Percentiles rank a stretch among this genome's conserved stretches.
Evolutionary conservation across 2,888 invertebrate species (phyloP).

Genomic region (Thymelicus lineola): DNA sequence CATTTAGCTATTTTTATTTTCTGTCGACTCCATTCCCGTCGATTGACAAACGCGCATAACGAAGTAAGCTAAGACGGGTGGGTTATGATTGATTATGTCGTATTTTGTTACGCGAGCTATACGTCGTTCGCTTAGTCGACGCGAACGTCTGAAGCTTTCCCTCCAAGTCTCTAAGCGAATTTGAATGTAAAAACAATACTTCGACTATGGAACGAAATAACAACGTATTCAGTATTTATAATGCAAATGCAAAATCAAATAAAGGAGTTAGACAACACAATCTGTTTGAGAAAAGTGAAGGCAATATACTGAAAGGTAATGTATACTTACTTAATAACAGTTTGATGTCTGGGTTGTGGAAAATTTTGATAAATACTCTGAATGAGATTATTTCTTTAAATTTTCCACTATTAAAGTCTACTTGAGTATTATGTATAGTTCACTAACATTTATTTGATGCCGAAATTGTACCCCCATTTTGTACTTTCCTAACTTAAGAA

Average conservation of each 20-base stretch:
- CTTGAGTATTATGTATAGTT: too few species aligned
- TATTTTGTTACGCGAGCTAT: conserved; percentile 68
- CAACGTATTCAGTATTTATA: conserved; percentile 56
- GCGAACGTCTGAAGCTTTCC: conserved; percentile 19
- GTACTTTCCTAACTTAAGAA: too few species aligned
- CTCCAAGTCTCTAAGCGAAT: conserved; percentile 24
- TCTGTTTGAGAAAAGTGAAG: conserved; percentile 53
- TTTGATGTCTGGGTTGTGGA: too few species aligned
- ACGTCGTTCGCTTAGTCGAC: conserved; percentile 42
- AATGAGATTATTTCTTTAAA: too few species aligned
- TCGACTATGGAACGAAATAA: conserved; percentile 51
- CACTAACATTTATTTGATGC: too few species aligned
- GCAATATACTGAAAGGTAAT: conserved; percentile 37
- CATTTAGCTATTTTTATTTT: neutral
- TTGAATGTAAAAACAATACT: conserved; percentile 45
- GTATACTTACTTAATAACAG: conserved; percentile 14
- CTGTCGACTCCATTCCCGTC: conserved; percentile 58
- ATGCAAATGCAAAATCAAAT: conserved; percentile 55
- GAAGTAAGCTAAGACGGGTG: conserved; percentile 69
- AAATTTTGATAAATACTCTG: too few species aligned
- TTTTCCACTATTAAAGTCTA: too few species aligned
- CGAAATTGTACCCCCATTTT: too few species aligned
- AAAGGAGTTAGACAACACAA: conserved; percentile 54
- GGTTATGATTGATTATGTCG: conserved; percentile 79
- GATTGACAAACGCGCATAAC: conserved; percentile 69